Conservation (phyloP, 1,140 invertebrate genomes). For the Odontomachus brunneus region DNA sequence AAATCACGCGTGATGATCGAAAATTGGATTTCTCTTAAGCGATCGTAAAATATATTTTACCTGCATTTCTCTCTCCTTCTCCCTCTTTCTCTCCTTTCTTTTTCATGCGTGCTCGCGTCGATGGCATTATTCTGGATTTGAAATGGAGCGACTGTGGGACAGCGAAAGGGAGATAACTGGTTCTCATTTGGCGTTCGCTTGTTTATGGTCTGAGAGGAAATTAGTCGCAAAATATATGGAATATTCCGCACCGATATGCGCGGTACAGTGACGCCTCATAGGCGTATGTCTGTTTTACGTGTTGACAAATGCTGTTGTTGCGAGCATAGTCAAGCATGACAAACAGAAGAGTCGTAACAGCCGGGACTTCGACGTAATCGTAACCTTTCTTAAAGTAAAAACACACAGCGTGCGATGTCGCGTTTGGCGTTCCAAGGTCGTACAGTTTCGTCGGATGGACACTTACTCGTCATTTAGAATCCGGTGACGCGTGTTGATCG, state of each 20-base stretch:
- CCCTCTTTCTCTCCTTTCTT: background rate
- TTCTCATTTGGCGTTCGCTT: constrained; percentile 38
- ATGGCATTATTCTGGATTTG: constrained; percentile 40
- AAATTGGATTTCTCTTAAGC: constrained; percentile 46
- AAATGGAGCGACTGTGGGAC: constrained; percentile 14
- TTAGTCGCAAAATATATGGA: constrained; percentile 47
- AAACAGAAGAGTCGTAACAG: constrained; percentile 8
- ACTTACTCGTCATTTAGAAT: constrained; percentile 10
- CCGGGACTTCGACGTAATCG: constrained; percentile 15
- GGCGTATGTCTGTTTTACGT: constrained; percentile 6
- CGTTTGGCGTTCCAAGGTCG: constrained; percentile 10
- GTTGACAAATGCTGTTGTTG: constrained; percentile 14
- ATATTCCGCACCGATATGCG: constrained; percentile 29
- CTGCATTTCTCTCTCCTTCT: background rate
- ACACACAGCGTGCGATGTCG: constrained; percentile 23
- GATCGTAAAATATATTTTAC: constrained; percentile 35
- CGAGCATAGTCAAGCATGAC: background rate
- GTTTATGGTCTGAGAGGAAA: constrained; percentile 35
- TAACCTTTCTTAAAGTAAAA: constrained; percentile 8
- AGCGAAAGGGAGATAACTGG: constrained; percentile 41
- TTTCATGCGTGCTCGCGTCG: background rate
- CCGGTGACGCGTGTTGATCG: constrained; percentile 30
- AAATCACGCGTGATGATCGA: constrained; percentile 14
- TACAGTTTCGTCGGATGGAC: background rate
- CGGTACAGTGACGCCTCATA: background rate